Conservation (phyloP, 2,888 invertebrate genomes). For the Tetheella fluctuosa region DNA sequence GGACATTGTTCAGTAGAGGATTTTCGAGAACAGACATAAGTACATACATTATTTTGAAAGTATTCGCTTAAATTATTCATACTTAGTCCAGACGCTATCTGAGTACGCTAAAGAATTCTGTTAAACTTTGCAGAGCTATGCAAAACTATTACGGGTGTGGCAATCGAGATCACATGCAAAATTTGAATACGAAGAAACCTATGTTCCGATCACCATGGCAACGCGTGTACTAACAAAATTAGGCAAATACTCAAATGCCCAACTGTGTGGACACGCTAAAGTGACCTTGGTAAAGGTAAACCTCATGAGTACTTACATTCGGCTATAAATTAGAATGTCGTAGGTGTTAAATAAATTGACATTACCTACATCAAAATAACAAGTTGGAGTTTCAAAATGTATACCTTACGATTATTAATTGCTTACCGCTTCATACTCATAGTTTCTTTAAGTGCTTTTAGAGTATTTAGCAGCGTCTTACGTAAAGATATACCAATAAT, state of each 20-base stretch:
- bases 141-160: not conserved
- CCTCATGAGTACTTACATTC: not conserved
- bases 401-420: constrained; percentile 4
- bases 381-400: not conserved
- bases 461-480: not conserved
- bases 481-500: not conserved
- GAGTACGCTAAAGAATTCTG: not conserved
- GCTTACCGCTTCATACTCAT: not conserved
- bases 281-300: constrained; percentile 34
- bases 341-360: constrained; percentile 9
- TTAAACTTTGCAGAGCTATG: not conserved
- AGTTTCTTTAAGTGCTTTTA: not conserved
- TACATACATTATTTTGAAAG: no score
- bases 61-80: not conserved
- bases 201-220: constrained; percentile 49
- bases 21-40: no score
- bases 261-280: constrained; percentile 29
- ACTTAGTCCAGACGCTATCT: not conserved
- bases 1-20: no score
- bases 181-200: constrained; percentile 47
- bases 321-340: not conserved
- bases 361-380: constrained; percentile 1
- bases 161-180: constrained; percentile 26
- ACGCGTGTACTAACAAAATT: constrained; percentile 74
- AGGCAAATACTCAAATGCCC: constrained; percentile 52